These are phyloP conservation scores for Phrynocephalus versicolor DNA, from an alignment of 2,113 vertebrate species.

Conservation along the genomic window DNA sequence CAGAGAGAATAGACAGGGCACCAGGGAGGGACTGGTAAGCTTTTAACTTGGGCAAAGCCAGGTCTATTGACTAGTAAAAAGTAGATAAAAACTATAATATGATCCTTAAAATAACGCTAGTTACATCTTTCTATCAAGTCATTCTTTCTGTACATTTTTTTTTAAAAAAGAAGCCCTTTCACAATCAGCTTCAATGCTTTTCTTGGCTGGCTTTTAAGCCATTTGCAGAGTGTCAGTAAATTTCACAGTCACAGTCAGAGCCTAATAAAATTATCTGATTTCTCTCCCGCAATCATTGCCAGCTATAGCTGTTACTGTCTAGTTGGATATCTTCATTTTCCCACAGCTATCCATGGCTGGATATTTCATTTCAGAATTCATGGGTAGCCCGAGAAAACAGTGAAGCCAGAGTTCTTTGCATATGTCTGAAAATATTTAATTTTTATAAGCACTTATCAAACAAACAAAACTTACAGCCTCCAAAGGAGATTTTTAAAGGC, in stretches of 20 bases:
- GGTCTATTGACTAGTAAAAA: too few relatives aligned
- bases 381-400: neutral
- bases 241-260: conserved; percentile 30
- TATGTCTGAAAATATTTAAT: neutral
- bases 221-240: conserved; percentile 34
- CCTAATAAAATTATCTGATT: conserved; percentile 35
- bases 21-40: too few relatives aligned
- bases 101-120: too few relatives aligned
- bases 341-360: conserved; percentile 18
- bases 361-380: conserved; percentile 11
- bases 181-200: conserved; percentile 38
- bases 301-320: neutral
- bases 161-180: conserved; percentile 36
- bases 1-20: too few relatives aligned
- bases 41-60: too few relatives aligned
- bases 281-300: conserved; percentile 19
- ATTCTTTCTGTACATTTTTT: conserved; percentile 49
- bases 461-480: neutral
- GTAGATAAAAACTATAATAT: too few relatives aligned
- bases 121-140: neutral
- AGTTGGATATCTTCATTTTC: conserved; percentile 31
- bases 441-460: neutral
- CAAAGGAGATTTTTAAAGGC: neutral
- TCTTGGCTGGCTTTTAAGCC: conserved; percentile 28
- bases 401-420: conserved; percentile 10